These are phyloP conservation scores for Bovichtus diacanthus DNA, from an alignment of 2,797 vertebrate species.

Conservation along the genomic window DNA sequence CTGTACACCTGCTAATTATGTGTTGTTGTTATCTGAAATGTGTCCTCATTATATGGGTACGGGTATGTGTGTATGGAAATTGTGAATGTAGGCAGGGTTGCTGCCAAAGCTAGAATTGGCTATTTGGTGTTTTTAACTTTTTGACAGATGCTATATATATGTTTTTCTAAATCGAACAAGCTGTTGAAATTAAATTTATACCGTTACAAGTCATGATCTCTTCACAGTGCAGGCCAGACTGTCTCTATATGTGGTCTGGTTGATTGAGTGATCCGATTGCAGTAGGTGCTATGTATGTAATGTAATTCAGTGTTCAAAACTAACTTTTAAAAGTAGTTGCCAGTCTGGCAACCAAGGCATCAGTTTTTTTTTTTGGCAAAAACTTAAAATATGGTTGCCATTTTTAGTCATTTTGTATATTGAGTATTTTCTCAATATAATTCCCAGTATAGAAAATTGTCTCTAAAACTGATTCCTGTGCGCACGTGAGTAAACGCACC, in stretches of 20 bases:
- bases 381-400: too few species aligned
- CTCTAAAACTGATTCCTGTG: too few species aligned
- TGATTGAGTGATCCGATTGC: background rate
- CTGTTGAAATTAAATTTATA: slow-evolving; percentile 19
- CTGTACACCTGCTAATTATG: background rate
- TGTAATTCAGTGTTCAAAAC: too few species aligned
- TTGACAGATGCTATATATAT: background rate
- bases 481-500: too few species aligned
- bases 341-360: too few species aligned
- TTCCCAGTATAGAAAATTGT: too few species aligned
- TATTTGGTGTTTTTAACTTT: slow-evolving; percentile 13
- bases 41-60: background rate
- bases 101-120: slow-evolving; percentile 10
- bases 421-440: too few species aligned
- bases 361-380: too few species aligned
- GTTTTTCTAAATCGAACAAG: slow-evolving; percentile 7
- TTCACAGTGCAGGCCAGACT: background rate
- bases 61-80: background rate
- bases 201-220: background rate
- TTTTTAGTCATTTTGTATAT: too few species aligned
- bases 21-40: background rate
- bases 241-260: slow-evolving; percentile 2
- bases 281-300: background rate
- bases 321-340: too few species aligned
- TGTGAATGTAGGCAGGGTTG: background rate